Base-by-base conservation (phyloP, 2,113 vertebrate species). In the Oophaga pumilio region DNA sequence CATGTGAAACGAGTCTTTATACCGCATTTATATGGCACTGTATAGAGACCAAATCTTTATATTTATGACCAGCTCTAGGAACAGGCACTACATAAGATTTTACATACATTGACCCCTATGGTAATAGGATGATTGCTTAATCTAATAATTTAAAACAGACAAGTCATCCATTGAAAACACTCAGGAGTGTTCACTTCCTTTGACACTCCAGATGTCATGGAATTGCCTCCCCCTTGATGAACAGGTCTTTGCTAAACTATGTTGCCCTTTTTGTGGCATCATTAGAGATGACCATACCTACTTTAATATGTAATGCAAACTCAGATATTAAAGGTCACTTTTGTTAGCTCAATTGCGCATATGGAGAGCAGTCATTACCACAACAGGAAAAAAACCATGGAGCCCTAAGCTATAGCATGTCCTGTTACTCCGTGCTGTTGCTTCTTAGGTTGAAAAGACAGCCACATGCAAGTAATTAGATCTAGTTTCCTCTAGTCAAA, bases 361-460 rank as follows among this genome's bases (percentile, higher is more conserved):
- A 60, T 71, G 83, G 56, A 57, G 28, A 68, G 22, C 50, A 69
- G 76, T 86, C 60, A 33, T 59, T 68, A 62, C 49, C 24, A 43
- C 10, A 86, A 68, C 24, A 89, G 90, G 89, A 89, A 89, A 87
- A 56, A 89, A 92, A 88, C 8, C 89, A 49, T 22, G 90, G 91
- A 90, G 90, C 90, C 90, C 88, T 90, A 0, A 89, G 89, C 88
- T 85, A 76, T 79, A 86, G 81, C 86, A 91, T 69, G 43, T 59
- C 14, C 91, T 50, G 11, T 50, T 59, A 52, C 78, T 18, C 33
- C 79, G 76, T 56, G 76, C 33, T 82, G 84, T 89, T 79, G 3
- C 90, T 91, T 92, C 89, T 91, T 91, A 90, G 90, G 85, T 92
- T 91, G 89, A 90, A 82, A 85, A 86, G 87, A 90, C 91, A 92